Percentiles rank a stretch among this genome's conserved stretches.
phyloP scores from a whole-genome alignment of 2,113 vertebrate genomes.

The Naja naja region DNA sequence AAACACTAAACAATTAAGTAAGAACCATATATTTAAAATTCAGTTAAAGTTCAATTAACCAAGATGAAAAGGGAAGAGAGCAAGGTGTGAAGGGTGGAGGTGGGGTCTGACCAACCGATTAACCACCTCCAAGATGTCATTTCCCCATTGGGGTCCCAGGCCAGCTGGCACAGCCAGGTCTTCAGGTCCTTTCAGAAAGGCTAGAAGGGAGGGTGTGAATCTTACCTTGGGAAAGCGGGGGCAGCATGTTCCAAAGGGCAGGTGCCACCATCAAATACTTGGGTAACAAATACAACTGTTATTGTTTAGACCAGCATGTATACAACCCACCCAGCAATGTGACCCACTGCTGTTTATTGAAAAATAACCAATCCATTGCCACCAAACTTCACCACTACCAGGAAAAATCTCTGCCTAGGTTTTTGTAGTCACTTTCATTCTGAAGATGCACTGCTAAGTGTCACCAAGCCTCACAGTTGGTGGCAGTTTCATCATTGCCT shows the following conservation, averaged over 20 bases:
- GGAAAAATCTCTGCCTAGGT: background rate
- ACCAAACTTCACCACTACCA: background rate
- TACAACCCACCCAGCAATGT: background rate
- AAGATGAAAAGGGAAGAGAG: too few species aligned
- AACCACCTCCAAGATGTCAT: background rate
- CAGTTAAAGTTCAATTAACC: too few species aligned
- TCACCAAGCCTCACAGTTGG: background rate
- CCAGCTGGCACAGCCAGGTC: background rate
- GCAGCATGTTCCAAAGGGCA: background rate
- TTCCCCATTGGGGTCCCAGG: background rate
- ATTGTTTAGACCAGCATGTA: background rate
- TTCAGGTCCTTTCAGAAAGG: background rate
- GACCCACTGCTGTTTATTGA: background rate
- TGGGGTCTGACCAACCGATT: background rate
- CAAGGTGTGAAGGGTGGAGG: background rate
- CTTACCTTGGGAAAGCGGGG: background rate
- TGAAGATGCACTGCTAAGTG: background rate
- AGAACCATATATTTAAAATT: background rate
- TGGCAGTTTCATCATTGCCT: background rate
- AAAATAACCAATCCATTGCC: background rate
- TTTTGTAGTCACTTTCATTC: background rate
- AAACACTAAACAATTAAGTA: background rate
- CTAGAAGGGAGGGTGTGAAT: background rate
- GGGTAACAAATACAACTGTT: background rate
- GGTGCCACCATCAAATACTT: background rate